A percentile compares a stretch with the other conserved stretches of the same genome.
These are phyloP conservation scores for Zoanthus gigantus DNA, from an alignment of 92 coral and sea anemone genomes.

Conservation along the genomic window DNA sequence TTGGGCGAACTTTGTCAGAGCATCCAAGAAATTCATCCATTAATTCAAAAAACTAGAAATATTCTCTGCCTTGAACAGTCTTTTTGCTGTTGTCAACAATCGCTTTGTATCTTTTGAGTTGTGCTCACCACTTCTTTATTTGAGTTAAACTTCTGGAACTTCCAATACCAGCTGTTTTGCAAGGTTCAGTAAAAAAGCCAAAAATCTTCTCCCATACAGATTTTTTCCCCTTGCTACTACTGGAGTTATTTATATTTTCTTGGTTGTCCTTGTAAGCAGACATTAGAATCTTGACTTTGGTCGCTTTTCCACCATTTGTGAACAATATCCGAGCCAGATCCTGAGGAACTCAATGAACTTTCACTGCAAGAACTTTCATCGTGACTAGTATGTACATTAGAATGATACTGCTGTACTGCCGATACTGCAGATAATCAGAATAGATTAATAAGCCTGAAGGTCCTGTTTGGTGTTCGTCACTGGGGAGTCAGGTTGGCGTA, in stretches of 20 bases:
- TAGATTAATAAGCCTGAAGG: conserved; percentile 37
- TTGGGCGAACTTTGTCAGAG: conserved; percentile 48
- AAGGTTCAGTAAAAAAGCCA: background rate
- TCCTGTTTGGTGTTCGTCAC: conserved; percentile 43
- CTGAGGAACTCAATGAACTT: background rate
- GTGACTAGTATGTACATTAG: conserved; percentile 30
- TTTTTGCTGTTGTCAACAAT: conserved; percentile 50
- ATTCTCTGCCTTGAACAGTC: conserved; percentile 44
- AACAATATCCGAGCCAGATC: background rate
- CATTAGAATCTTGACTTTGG: background rate
- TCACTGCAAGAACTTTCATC: conserved; percentile 43
- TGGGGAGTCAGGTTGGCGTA: background rate
- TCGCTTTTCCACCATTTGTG: conserved; percentile 6
- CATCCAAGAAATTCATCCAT: conserved; percentile 54
- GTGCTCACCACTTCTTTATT: background rate
- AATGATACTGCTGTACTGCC: conserved; percentile 28
- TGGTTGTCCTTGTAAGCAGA: background rate
- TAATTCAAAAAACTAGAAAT: conserved; percentile 29
- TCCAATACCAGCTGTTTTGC: background rate
- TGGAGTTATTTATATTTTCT: background rate
- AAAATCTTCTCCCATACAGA: background rate
- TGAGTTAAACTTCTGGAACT: background rate
- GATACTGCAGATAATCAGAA: conserved; percentile 47
- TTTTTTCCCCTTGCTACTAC: background rate
- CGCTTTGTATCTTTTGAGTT: conserved; percentile 36